Evolutionary conservation across 2,797 vertebrate genomes (phyloP).

Genomic region (Octomys mimax): DNA sequence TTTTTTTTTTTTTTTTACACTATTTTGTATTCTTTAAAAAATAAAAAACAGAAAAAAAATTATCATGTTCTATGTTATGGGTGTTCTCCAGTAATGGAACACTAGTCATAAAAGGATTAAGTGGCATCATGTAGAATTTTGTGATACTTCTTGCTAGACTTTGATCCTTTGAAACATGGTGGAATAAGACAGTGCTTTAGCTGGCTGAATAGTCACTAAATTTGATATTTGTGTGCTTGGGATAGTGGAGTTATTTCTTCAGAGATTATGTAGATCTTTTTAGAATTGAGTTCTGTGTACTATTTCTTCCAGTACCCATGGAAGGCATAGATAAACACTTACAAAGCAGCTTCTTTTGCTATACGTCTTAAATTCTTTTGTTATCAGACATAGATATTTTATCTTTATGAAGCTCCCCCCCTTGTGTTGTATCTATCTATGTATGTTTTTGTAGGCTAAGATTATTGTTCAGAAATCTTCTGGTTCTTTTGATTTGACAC

Average conservation of each 20-base stretch:
- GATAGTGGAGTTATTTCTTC: not conserved
- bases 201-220: not conserved
- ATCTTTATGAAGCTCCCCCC: not conserved
- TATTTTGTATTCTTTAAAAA: too few relatives aligned
- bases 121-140: not conserved
- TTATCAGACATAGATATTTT: not conserved
- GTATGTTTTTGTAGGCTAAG: conserved; percentile 20
- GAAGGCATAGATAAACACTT: not conserved
- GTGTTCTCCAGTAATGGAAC: not conserved
- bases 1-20: too few relatives aligned
- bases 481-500: not conserved
- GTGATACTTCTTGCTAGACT: not conserved
- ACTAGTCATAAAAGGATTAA: not conserved
- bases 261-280: conserved; percentile 19
- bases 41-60: not conserved
- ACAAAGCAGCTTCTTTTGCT: conserved; percentile 29
- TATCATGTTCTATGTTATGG: not conserved
- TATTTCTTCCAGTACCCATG: not conserved
- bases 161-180: conserved; percentile 11
- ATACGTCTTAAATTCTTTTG: not conserved
- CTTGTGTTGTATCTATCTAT: not conserved
- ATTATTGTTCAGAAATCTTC: not conserved
- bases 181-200: not conserved
- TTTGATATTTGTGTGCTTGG: not conserved
- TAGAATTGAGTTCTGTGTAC: not conserved